These are phyloP conservation scores for Caenorhabditis sp. DNA, from an alignment of 2,888 invertebrate genomes.

Conservation along the genomic window DNA sequence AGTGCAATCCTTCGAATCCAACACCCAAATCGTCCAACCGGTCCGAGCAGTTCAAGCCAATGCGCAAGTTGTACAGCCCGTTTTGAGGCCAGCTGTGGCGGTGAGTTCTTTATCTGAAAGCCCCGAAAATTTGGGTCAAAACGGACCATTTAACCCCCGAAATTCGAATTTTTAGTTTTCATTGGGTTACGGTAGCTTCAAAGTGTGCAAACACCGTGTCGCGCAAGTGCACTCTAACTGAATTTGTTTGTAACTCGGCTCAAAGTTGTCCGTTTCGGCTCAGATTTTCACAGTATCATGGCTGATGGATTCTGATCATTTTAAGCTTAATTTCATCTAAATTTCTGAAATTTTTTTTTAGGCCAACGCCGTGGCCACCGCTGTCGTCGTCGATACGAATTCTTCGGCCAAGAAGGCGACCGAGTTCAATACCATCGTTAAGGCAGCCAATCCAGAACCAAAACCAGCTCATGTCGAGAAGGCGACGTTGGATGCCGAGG, in stretches of 20 bases:
- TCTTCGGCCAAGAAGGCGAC: conserved; percentile 50
- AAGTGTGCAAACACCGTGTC: no score
- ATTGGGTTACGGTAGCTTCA: no score
- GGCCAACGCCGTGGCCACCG: conserved; percentile 50
- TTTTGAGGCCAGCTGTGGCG: conserved; percentile 29
- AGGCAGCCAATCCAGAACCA: conserved; percentile 4
- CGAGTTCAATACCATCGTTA: conserved; percentile 45
- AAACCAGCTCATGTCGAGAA: conserved; percentile 48
- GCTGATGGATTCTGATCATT: no score
- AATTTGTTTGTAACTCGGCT: no score
- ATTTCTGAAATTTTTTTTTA: neutral
- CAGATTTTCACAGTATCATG: no score
- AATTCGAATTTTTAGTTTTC: no score
- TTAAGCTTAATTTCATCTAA: no score
- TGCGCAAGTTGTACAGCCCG: conserved; percentile 58
- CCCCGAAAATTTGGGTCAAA: neutral
- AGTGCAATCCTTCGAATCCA: conserved; percentile 59
- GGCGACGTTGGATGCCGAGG: conserved; percentile 55
- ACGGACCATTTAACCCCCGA: no score
- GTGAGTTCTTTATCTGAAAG: neutral
- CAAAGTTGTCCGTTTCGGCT: no score
- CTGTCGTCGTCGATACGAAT: conserved; percentile 45
- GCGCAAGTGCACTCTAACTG: no score
- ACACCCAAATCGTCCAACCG: conserved; percentile 61
- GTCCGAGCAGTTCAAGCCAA: conserved; percentile 52